A percentile compares a stretch with the other conserved stretches of the same genome.
Conservation (phyloP, 2,113 vertebrate genomes). For the Tauraco erythrolophus region DNA sequence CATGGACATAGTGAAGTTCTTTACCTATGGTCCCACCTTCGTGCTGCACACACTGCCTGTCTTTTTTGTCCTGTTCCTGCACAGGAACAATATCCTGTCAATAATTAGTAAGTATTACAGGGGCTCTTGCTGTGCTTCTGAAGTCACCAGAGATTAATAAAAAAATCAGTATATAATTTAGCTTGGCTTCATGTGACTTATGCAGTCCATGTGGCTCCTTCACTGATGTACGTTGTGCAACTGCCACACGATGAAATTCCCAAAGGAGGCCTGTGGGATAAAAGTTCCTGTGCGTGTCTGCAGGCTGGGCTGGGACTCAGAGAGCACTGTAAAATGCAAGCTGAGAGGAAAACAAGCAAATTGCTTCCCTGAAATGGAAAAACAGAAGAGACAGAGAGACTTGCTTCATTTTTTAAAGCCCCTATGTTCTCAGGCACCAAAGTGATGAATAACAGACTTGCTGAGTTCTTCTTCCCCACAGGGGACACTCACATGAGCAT, state of each 20-base stretch:
- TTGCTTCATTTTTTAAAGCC: not conserved
- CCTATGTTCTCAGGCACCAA: not conserved
- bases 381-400: not conserved
- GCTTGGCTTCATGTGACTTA: not conserved
- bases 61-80: not conserved
- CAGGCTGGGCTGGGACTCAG: not conserved
- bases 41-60: rapidly evolving
- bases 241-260: not conserved
- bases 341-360: not conserved
- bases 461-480: not conserved
- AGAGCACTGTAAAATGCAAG: not conserved
- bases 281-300: not conserved
- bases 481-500: rapidly evolving
- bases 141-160: not conserved
- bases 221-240: rapidly evolving
- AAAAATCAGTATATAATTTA: not conserved
- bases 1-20: not conserved
- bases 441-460: not conserved
- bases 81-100: not conserved
- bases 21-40: not conserved
- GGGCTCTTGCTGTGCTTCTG: not conserved
- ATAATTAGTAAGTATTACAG: not conserved
- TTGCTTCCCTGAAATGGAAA: not conserved
- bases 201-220: not conserved
- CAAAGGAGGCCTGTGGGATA: not conserved